Evolutionary conservation across 1,140 invertebrate species (phyloP).

Genomic region (Dendroctonus valens): DNA sequence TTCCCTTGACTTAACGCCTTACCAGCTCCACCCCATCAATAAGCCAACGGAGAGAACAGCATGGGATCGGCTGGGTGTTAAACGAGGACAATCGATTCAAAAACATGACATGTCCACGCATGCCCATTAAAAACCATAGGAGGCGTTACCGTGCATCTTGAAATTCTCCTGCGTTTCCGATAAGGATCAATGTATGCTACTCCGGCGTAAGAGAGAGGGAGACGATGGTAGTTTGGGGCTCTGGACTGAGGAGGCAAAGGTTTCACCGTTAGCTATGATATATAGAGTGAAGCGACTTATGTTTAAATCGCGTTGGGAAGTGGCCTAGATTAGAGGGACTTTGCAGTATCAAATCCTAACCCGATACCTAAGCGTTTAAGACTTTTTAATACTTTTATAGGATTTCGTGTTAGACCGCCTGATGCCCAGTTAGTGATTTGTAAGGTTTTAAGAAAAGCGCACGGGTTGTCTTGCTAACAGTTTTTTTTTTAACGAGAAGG

Average conservation of each 20-base stretch:
- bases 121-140: slow-evolving; percentile 42
- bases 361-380: slow-evolving; percentile 52
- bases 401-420: slow-evolving; percentile 47
- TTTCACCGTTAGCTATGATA: slow-evolving; percentile 55
- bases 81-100: slow-evolving; percentile 27
- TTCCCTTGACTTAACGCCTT: slow-evolving; percentile 50
- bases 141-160: slow-evolving; percentile 39
- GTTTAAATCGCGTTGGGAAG: slow-evolving; percentile 66
- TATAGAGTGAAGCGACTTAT: slow-evolving; percentile 66
- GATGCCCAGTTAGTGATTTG: slow-evolving; percentile 46
- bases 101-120: slow-evolving; percentile 44
- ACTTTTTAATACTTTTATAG: slow-evolving; percentile 53
- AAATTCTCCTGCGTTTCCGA: slow-evolving; percentile 37
- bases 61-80: slow-evolving; percentile 11
- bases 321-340: slow-evolving; percentile 64
- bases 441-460: slow-evolving; percentile 43
- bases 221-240: slow-evolving; percentile 13
- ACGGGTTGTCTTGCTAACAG: neutral
- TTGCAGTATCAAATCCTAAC: slow-evolving; percentile 50
- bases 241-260: slow-evolving; percentile 40
- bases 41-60: slow-evolving; percentile 32
- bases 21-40: slow-evolving; percentile 43
- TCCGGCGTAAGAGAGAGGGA: slow-evolving; percentile 18
- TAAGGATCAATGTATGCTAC: slow-evolving; percentile 17
- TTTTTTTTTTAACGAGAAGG: no score